These are phyloP conservation scores for Bufotes viridis DNA, from an alignment of 2,797 vertebrate species.

Conservation along the genomic window DNA sequence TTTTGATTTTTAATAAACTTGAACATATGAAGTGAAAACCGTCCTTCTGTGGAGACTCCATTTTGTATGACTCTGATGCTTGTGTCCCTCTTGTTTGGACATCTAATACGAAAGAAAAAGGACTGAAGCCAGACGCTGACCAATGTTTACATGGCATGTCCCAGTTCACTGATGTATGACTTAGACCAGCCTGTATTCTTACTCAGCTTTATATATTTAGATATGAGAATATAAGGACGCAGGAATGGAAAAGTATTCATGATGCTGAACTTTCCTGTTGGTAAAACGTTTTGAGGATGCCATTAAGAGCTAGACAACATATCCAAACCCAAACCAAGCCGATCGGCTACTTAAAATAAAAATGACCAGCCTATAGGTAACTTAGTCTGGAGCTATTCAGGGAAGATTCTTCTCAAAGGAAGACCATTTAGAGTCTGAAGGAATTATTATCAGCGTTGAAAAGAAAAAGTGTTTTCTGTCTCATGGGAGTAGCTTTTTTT, in stretches of 20 bases:
- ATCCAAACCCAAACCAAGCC: too few species aligned
- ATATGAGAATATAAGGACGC: background rate
- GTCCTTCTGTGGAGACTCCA: constrained; percentile 70
- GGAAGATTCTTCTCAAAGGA: too few species aligned
- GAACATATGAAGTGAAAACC: constrained; percentile 76
- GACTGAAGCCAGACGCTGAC: background rate
- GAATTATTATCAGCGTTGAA: too few species aligned
- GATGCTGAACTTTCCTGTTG: background rate
- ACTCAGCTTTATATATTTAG: background rate
- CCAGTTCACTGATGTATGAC: background rate
- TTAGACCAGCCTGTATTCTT: background rate
- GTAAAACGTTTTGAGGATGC: background rate
- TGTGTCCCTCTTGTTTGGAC: constrained; percentile 66
- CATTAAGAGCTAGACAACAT: too few species aligned
- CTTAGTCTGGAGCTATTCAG: too few species aligned
- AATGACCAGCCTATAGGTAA: too few species aligned
- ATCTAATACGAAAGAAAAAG: constrained; percentile 66
- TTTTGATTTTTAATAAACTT: constrained; percentile 67
- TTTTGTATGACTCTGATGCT: constrained; percentile 72
- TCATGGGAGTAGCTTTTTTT: too few species aligned
- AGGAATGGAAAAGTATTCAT: background rate
- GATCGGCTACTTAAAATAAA: too few species aligned
- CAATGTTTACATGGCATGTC: background rate
- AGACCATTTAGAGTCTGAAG: too few species aligned
- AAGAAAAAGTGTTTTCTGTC: too few species aligned